These are phyloP conservation scores for Agonopterix alstromeriana DNA, from an alignment of 2,888 invertebrate genomes.

Conservation along the genomic window DNA sequence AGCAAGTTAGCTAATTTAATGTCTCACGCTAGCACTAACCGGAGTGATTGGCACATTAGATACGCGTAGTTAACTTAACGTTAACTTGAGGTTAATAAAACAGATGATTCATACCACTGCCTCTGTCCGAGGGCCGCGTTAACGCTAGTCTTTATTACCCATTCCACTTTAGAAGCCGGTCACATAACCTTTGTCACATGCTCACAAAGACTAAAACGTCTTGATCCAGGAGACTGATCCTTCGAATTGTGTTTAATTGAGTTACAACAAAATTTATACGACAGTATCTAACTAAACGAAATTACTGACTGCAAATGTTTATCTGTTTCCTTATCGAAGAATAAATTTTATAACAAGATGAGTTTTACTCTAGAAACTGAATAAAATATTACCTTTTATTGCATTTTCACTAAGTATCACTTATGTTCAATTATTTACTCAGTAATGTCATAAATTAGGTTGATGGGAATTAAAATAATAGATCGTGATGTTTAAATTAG, in stretches of 20 bases:
- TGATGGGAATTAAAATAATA: too few relatives aligned
- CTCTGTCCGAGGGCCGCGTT: constrained; percentile 8
- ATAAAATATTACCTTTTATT: neutral
- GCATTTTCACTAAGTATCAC: too few relatives aligned
- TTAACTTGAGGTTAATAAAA: constrained; percentile 34
- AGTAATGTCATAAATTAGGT: too few relatives aligned
- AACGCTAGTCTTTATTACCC: constrained; percentile 12
- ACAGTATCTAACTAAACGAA: constrained; percentile 18
- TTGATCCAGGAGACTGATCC: too few relatives aligned
- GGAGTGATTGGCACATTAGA: constrained; percentile 25
- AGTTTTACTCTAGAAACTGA: too few relatives aligned
- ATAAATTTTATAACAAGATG: too few relatives aligned
- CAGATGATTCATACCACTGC: constrained; percentile 28
- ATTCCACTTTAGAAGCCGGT: too few relatives aligned
- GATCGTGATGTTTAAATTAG: too few relatives aligned
- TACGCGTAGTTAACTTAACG: constrained; percentile 13
- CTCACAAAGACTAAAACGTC: too few relatives aligned
- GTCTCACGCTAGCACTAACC: constrained; percentile 26
- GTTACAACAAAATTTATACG: constrained; percentile 28
- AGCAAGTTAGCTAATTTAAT: constrained; percentile 21
- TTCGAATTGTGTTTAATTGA: constrained; percentile 20
- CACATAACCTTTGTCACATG: too few relatives aligned
- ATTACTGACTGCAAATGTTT: constrained; percentile 6
- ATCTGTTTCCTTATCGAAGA: neutral
- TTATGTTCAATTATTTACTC: too few relatives aligned